phyloP scores from a whole-genome alignment of 2,113 vertebrate species.

The Dasyurus viverrinus region DNA sequence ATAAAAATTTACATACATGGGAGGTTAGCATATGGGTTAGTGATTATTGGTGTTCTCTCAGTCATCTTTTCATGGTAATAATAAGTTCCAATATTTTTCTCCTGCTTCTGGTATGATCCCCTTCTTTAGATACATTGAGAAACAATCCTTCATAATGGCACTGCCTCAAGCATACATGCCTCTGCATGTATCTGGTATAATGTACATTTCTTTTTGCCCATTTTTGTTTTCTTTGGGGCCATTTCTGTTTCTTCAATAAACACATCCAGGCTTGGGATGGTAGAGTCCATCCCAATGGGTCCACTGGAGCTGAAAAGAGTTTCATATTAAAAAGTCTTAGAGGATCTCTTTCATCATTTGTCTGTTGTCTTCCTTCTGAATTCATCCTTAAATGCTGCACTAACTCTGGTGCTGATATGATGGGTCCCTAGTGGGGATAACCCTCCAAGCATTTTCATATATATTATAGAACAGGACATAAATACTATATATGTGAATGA shows the following conservation, averaged over 20 bases:
- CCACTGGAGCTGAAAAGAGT: not conserved
- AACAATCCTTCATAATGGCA: not conserved
- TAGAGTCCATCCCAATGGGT: not conserved
- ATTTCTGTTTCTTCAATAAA: not conserved
- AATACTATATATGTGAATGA: not conserved
- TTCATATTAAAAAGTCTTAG: not conserved
- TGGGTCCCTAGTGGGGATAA: not conserved
- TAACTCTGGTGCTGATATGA: not conserved
- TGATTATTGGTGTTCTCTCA: not conserved
- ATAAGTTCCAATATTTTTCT: not conserved
- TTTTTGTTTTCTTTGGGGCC: not conserved
- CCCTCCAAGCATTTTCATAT: not conserved
- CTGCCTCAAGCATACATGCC: not conserved
- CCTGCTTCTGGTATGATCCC: not conserved
- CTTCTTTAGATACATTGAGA: not conserved
- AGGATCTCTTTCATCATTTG: not conserved
- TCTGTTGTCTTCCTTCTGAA: not conserved
- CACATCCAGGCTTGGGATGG: not conserved
- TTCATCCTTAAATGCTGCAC: not conserved
- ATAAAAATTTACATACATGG: not conserved
- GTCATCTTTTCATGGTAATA: not conserved
- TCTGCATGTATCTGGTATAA: not conserved
- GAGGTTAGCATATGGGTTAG: not conserved
- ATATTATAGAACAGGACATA: not conserved
- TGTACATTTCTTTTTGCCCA: not conserved